Evolutionary conservation across 2,797 vertebrate species (phyloP), one percentile per base, ranked within the genome.

Genomic region (Enteromius afrohamiltoni): DNA sequence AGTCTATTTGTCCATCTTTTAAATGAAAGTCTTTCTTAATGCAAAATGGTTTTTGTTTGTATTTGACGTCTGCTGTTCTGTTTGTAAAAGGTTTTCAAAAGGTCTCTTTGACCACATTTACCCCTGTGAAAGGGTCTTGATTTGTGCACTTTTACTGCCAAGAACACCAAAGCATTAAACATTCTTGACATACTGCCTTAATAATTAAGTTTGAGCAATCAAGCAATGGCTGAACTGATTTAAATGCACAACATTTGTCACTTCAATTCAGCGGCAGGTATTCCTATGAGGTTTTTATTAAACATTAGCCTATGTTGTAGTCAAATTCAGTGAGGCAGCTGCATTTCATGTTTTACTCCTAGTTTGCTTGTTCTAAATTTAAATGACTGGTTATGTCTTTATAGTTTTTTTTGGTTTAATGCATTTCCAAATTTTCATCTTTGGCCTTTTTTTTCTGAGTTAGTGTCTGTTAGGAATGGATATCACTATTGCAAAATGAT

Each of bases 1-100:
- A 69, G 64, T 77, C 62, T 69, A 49, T 55, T 69, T 83, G 51
- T 77, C 51, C 53, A 23, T 70, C 9, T n/a, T 68, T 55, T 77
- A 0, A 83, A 68, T 62, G 4, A 60, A 70, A 70, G 40, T n/a
- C 40, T 26, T 77, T 49, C 16, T 70, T 83, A 70, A 49, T 71
- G 6, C 29, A 34, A 40, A 82, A n/a, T 42, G 4, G 47, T 34
- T 58, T 29, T 62, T 10, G 14, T 76, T 76, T 17, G 17, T 23
- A 55, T 83, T 69, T 68, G 29, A 55, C 60, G 37, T 67, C n/a
- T 76, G n/a, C 26, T 67, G 16, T 80, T 53, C 19, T 17, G 29
- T 53, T 68, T 42, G 40, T 47, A 9, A 71, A 80, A 70, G 34
- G 23, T 45, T 80, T 81, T 51, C 42, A 51, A 49, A 74, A 67